phyloP scores from a whole-genome alignment of 2,888 invertebrate species.

The Leptinotarsa rubiginosa region DNA sequence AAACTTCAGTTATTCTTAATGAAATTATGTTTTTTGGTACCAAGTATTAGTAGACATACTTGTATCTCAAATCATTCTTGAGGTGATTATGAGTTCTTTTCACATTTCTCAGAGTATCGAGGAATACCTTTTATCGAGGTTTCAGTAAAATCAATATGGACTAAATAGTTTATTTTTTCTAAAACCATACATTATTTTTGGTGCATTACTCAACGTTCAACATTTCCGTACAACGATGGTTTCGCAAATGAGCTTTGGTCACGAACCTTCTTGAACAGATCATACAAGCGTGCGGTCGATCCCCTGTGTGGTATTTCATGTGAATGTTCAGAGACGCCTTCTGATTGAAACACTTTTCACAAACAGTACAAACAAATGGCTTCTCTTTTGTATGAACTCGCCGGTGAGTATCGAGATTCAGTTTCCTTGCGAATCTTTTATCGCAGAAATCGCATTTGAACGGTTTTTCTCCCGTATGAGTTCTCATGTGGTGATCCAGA shows the following conservation, averaged over 20 bases:
- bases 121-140: too few relatives aligned
- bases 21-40: too few relatives aligned
- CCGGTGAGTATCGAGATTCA: constrained; percentile 62
- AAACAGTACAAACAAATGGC: constrained; percentile 45
- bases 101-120: too few relatives aligned
- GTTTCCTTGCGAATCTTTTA: constrained; percentile 63
- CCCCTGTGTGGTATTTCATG: constrained; percentile 60
- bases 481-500: constrained; percentile 53
- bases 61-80: too few relatives aligned
- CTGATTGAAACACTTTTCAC: constrained; percentile 68
- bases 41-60: too few relatives aligned
- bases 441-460: constrained; percentile 31
- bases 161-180: too few relatives aligned
- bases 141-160: too few relatives aligned
- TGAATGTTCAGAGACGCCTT: constrained; percentile 69
- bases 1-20: too few relatives aligned
- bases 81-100: too few relatives aligned
- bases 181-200: too few relatives aligned
- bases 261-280: constrained; percentile 53
- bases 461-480: constrained; percentile 64
- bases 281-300: constrained; percentile 69
- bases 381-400: constrained; percentile 52
- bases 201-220: too few relatives aligned
- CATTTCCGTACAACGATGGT: constrained; percentile 49
- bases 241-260: constrained; percentile 57